These are phyloP conservation scores for Anagrus nilaparvatae DNA, from an alignment of 1,140 invertebrate genomes.

Conservation along the genomic window DNA sequence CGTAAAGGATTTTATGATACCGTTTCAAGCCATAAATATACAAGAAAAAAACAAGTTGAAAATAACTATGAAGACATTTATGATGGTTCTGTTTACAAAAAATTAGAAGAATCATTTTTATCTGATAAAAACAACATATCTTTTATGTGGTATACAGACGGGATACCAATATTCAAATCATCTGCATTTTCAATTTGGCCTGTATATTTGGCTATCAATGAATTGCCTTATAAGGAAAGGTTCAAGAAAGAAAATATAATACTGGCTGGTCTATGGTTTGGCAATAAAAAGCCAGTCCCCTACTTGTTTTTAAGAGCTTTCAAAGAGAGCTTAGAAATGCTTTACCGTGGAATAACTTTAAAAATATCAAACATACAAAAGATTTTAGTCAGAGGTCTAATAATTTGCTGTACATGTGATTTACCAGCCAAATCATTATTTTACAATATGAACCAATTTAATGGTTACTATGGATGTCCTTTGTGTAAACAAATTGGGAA, in stretches of 20 bases:
- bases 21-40: neutral
- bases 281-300: neutral
- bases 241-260: neutral
- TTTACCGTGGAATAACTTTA: too few relatives aligned
- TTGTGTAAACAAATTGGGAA: neutral
- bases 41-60: neutral
- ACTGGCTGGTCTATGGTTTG: neutral
- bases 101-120: neutral
- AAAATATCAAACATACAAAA: neutral
- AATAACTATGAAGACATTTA: conserved; percentile 1
- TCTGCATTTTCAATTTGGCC: conserved; percentile 2
- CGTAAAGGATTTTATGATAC: neutral
- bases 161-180: neutral
- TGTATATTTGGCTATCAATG: neutral
- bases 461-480: conserved; percentile 8
- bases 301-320: neutral
- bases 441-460: conserved; percentile 8
- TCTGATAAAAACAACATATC: neutral
- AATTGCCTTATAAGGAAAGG: neutral
- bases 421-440: conserved; percentile 3
- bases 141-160: neutral
- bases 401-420: conserved; percentile 3
- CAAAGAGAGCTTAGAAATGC: too few relatives aligned
- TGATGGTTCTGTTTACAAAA: neutral
- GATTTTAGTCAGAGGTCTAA: neutral